Evolutionary conservation across 2,888 invertebrate species (phyloP).

Genomic region (Pyrgus malvae): DNA sequence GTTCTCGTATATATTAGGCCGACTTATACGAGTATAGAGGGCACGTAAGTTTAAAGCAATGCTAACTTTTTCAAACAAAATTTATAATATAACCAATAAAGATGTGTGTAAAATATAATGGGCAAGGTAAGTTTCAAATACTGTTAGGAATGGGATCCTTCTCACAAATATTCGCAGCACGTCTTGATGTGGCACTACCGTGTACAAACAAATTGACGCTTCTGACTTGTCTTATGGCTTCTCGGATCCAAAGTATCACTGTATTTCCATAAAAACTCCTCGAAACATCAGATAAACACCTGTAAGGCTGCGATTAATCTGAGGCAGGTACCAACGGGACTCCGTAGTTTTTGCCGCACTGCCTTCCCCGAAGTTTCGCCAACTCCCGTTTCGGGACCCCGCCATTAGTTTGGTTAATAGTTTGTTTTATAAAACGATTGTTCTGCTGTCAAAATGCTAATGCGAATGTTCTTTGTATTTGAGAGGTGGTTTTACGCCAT

Average conservation of each 20-base stretch:
- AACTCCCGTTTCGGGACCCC: conserved; percentile 7
- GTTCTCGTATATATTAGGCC: too few relatives aligned
- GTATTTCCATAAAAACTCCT: conserved; percentile 26
- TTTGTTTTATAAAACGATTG: conserved; percentile 27
- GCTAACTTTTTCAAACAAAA: too few relatives aligned
- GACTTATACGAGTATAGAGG: too few relatives aligned
- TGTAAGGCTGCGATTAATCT: conserved; percentile 37
- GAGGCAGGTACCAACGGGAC: conserved; percentile 40
- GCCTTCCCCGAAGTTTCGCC: conserved; percentile 30
- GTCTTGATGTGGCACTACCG: conserved; percentile 1
- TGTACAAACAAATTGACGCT: conserved; percentile 11
- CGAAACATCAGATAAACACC: conserved; percentile 37
- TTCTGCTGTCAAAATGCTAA: conserved; percentile 8
- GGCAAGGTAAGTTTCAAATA: too few relatives aligned
- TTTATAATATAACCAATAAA: too few relatives aligned
- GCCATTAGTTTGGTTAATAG: conserved; percentile 24
- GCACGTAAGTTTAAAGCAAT: too few relatives aligned
- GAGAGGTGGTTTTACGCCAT: too few relatives aligned
- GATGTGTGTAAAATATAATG: too few relatives aligned
- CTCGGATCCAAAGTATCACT: conserved; percentile 1
- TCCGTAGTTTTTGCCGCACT: conserved; percentile 10
- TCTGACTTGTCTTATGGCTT: background rate
- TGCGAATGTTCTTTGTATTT: background rate
- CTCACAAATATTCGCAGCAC: background rate
- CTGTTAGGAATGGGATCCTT: background rate